Evolutionary conservation across 1,140 invertebrate species (phyloP).

Genomic region (Choristoneura fumiferana): DNA sequence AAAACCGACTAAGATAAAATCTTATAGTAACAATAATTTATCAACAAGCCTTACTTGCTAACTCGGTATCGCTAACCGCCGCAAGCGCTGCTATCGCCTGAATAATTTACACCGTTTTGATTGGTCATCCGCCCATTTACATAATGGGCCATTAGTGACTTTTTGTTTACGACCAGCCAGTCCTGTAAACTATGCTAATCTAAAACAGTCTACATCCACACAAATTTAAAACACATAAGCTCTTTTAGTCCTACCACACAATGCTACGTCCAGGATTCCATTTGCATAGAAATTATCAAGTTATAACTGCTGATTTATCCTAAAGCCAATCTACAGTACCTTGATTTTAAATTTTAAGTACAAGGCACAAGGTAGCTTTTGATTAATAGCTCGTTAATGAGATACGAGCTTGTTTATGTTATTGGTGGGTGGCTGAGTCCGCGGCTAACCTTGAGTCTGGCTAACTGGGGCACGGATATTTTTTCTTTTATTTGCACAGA

Average conservation of each 20-base stretch:
- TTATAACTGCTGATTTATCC: neutral
- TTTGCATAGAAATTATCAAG: constrained; percentile 5
- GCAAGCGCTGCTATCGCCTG: constrained; percentile 34
- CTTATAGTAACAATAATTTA: too few species aligned
- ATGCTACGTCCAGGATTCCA: neutral
- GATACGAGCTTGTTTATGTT: neutral
- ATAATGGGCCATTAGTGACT: constrained; percentile 68
- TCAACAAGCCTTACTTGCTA: too few species aligned
- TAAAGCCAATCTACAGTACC: neutral
- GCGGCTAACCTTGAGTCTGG: constrained; percentile 1
- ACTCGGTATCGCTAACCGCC: constrained; percentile 23
- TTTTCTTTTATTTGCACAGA: neutral
- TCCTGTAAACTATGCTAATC: constrained; percentile 25
- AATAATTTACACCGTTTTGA: constrained; percentile 70
- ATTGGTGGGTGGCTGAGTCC: neutral
- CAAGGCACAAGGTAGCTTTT: neutral
- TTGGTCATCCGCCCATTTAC: constrained; percentile 62
- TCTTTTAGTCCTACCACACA: neutral
- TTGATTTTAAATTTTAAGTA: neutral
- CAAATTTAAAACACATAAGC: neutral
- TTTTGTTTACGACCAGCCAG: constrained; percentile 52
- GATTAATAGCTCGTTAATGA: neutral
- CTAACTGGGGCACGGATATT: neutral
- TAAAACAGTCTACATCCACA: constrained; percentile 20
- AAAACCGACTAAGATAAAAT: too few species aligned